Conservation (phyloP, 1,140 invertebrate genomes). For the Tyrophagus putrescentiae region DNA sequence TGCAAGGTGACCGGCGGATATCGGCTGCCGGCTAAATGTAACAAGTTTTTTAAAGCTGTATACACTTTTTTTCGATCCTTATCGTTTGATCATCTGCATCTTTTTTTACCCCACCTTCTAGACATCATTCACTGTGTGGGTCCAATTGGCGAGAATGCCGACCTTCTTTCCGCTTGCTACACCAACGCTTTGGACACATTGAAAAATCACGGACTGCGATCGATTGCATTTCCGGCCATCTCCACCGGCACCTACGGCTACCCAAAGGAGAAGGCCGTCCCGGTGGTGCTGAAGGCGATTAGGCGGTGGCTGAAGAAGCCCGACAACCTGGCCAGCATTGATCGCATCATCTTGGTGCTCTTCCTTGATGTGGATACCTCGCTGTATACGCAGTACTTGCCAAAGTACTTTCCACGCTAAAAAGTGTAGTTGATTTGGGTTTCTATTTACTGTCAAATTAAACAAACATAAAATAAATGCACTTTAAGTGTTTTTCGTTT, state of each 20-base stretch:
- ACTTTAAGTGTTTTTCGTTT: no score
- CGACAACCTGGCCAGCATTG: constrained; percentile 34
- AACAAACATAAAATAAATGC: no score
- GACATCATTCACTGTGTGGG: constrained; percentile 68
- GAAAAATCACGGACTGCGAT: constrained; percentile 44
- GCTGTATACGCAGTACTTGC: constrained; percentile 54
- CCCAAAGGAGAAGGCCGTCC: constrained; percentile 54
- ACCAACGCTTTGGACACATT: constrained; percentile 45
- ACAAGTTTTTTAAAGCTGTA: no score
- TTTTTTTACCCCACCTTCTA: no score
- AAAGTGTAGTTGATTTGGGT: no score
- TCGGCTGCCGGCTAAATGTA: constrained; percentile 51
- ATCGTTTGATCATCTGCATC: not conserved
- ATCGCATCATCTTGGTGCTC: constrained; percentile 63
- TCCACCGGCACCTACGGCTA: constrained; percentile 50
- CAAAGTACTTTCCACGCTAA: constrained; percentile 51
- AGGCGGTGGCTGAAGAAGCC: constrained; percentile 50
- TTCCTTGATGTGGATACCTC: constrained; percentile 54
- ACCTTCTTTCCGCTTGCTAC: constrained; percentile 51
- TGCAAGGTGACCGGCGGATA: constrained; percentile 63
- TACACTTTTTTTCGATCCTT: not conserved
- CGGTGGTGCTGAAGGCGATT: constrained; percentile 50
- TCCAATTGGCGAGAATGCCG: constrained; percentile 51
- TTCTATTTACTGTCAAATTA: no score
- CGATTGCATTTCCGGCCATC: constrained; percentile 43